These are phyloP conservation scores for Takifugu flavidus DNA, from an alignment of 2,113 vertebrate genomes.

Conservation along the genomic window DNA sequence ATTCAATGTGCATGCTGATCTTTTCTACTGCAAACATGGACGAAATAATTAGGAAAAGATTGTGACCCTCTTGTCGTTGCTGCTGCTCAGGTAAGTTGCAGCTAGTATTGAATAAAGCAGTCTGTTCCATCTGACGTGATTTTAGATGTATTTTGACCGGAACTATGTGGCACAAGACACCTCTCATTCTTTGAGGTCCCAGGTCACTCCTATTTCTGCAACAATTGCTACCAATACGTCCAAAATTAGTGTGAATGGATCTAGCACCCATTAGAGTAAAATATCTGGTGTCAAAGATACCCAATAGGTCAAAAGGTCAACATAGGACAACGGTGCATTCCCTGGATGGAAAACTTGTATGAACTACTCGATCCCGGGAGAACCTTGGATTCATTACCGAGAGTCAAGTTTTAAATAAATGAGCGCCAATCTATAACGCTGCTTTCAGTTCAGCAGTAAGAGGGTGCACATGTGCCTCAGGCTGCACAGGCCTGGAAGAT, in stretches of 20 bases:
- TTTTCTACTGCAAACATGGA: too few species aligned
- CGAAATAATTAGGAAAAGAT: too few species aligned
- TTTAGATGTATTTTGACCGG: too few species aligned
- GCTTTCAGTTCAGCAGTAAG: conserved; percentile 21
- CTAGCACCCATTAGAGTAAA: conserved; percentile 14
- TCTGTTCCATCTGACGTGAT: too few species aligned
- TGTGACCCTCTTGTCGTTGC: too few species aligned
- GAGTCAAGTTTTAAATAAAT: conserved; percentile 33
- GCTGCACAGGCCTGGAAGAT: conserved; percentile 41
- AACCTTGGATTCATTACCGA: conserved; percentile 16
- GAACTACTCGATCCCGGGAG: conserved; percentile 23
- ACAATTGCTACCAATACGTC: conserved; percentile 2
- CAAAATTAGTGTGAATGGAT: conserved; percentile 28
- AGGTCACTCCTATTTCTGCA: conserved; percentile 16
- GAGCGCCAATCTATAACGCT: conserved; percentile 41
- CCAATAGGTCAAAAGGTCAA: conserved; percentile 47
- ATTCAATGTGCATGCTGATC: too few species aligned
- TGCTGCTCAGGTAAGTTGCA: too few species aligned
- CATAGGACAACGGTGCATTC: conserved; percentile 5
- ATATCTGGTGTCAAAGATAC: conserved; percentile 38
- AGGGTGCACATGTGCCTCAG: conserved; percentile 13
- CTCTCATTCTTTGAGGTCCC: background rate
- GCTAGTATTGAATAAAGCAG: too few species aligned
- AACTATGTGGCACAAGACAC: too few species aligned
- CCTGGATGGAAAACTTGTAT: conserved; percentile 7